phyloP scores from a whole-genome alignment of 2,113 vertebrate species.

The Dicentrarchus labrax region DNA sequence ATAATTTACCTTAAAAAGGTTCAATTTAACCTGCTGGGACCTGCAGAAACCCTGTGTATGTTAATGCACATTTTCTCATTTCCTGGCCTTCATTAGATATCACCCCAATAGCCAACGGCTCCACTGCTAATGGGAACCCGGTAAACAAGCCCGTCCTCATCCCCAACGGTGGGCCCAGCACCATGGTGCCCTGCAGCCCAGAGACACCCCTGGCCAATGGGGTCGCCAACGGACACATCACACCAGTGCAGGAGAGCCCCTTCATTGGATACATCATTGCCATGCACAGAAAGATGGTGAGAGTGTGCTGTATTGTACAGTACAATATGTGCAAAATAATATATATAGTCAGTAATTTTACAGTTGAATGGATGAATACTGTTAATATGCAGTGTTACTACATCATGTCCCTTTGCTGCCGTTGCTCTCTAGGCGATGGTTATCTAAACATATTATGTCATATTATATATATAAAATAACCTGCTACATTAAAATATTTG shows the following conservation, averaged over 20 bases:
- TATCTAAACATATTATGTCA: not conserved
- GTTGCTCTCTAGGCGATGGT: too few relatives aligned
- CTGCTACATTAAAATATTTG: too few relatives aligned
- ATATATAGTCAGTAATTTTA: not conserved
- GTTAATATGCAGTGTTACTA: too few relatives aligned
- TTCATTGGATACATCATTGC: constrained; percentile 98
- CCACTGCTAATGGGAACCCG: constrained; percentile 83
- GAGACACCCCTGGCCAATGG: constrained; percentile 87
- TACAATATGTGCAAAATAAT: not conserved
- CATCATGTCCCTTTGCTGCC: not conserved
- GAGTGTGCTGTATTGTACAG: constrained; percentile 33
- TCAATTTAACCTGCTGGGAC: too few relatives aligned
- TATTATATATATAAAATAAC: too few relatives aligned
- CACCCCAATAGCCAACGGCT: constrained; percentile 85
- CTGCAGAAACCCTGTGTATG: not conserved
- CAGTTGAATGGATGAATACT: too few relatives aligned
- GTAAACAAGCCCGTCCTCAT: constrained; percentile 84
- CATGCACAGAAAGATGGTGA: constrained; percentile 98
- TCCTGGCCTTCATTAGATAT: constrained; percentile 69
- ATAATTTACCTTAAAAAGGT: too few relatives aligned
- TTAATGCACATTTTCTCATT: not conserved
- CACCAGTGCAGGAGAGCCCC: constrained; percentile 88
- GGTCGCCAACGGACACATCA: constrained; percentile 89
- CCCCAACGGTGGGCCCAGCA: constrained; percentile 91
- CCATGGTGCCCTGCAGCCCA: constrained; percentile 86